Conservation (phyloP, 2,888 invertebrate species). For the Gastrophysa polygoni region DNA sequence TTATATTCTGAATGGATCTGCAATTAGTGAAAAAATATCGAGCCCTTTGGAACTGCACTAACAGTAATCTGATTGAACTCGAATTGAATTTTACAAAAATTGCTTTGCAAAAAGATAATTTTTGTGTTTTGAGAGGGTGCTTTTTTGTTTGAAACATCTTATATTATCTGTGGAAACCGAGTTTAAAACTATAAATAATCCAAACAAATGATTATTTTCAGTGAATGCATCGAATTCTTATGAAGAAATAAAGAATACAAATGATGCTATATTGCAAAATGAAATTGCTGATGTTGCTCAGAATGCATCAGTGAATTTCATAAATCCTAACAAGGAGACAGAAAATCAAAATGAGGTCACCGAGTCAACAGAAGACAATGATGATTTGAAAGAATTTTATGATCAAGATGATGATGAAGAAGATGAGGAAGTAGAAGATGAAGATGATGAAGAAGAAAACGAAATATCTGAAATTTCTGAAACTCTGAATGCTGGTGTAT, state of each 20-base stretch:
- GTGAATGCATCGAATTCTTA: not conserved
- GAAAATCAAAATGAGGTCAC: not conserved
- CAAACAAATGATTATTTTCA: not conserved
- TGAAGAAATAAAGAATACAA: not conserved
- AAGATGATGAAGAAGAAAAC: constrained; percentile 21
- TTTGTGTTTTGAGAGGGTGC: too few species aligned
- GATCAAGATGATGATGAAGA: constrained; percentile 8
- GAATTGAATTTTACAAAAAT: too few species aligned
- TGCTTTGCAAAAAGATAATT: too few species aligned
- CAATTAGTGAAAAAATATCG: too few species aligned
- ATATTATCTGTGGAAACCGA: too few species aligned
- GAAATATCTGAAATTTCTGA: not conserved
- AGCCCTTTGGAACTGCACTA: too few species aligned
- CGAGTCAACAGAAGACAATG: too few species aligned
- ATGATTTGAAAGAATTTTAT: not conserved
- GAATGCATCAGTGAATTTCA: not conserved
- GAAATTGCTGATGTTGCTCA: not conserved
- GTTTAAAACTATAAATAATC: too few species aligned
- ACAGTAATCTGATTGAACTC: too few species aligned
- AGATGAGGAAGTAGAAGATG: constrained; percentile 33
- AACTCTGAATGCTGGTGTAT: not conserved
- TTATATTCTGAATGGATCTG: too few species aligned
- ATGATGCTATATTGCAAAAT: not conserved
- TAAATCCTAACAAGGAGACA: not conserved
- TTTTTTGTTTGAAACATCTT: too few species aligned